phyloP scores from a whole-genome alignment of 1,140 invertebrate genomes.

The Lucilia cuprina region DNA sequence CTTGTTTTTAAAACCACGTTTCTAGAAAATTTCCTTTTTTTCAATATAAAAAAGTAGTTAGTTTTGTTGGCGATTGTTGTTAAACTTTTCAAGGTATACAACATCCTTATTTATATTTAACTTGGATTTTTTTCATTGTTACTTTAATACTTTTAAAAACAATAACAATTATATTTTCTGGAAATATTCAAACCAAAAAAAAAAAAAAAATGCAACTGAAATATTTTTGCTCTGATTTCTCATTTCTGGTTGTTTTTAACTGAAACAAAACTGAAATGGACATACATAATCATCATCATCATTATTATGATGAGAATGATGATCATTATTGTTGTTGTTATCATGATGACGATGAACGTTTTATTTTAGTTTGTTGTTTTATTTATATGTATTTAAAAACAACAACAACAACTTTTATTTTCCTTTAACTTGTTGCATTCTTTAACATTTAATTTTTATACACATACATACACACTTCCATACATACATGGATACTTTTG shows the following conservation, averaged over 20 bases:
- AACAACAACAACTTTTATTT: not conserved
- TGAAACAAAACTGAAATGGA: not conserved
- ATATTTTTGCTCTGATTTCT: not conserved
- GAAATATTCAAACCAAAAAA: not conserved
- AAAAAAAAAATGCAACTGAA: not conserved
- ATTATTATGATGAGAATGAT: no score
- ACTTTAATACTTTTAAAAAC: not conserved
- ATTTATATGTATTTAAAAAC: not conserved
- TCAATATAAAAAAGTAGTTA: not conserved
- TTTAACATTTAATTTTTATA: not conserved
- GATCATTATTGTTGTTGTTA: no score
- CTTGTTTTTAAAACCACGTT: not conserved
- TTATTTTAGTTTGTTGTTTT: not conserved
- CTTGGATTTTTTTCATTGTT: not conserved
- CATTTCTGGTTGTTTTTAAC: not conserved
- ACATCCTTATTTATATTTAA: not conserved
- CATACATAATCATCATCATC: no score
- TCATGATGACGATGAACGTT: no score
- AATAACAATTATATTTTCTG: not conserved
- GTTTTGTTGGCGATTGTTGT: not conserved
- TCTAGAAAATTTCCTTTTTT: not conserved
- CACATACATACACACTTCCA: no score
- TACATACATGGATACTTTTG: no score
- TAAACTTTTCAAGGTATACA: slow-evolving; percentile 3
- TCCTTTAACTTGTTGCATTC: not conserved